Base-by-base conservation (phyloP, 1,140 invertebrate genomes). In the Dinoponera quadriceps region DNA sequence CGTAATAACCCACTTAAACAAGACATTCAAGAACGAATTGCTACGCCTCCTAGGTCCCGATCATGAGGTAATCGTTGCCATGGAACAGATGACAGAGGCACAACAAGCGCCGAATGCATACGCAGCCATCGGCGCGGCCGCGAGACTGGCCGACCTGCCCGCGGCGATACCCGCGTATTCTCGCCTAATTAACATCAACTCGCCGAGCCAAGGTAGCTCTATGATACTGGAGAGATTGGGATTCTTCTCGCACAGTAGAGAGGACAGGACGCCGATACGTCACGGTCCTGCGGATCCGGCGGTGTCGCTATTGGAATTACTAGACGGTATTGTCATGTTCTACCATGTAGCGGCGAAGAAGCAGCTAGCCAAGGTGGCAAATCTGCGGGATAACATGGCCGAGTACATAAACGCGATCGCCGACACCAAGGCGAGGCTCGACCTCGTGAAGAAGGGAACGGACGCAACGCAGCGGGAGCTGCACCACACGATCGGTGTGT, bases 261-360 rank as follows among this genome's bases (percentile, higher is more conserved):
- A 93, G 65, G 90, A 92, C 11, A 88, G 69, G 51, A 90, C 68
- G 44, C 90, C 92, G 1, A 33, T 92, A 59, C 88, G 85, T 5
- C 7, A 86, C 38, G 95, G 95, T 0, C 74, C 92, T 22, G 91
- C 94, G 3, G 94, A 96, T 84, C 83, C 94, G 16, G 91, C 89
- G 7, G 80, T 89, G 0, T 95, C 95, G 0, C 90, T 96, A 11
- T 85, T 95, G 9, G 96, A 97, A 86, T 90, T 97, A 2, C 88
- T 97, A 0, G 96, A 97, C 91, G 95, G 96, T 22, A 94, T 97
- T 1, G 94, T 97, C 16, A 92, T 97, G 0, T 94, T 97, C 69
- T 97, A 97, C 86, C 95, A 96, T 73, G 95, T 95, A 60, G 94
- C 95, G 33, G 96, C 96, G 14, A 96, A 97, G 87, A 96, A 96